A percentile compares a stretch with the other conserved stretches of the same genome.
Conservation (phyloP, 1,140 invertebrate species). For the Panagrolaimus sp. region DNA sequence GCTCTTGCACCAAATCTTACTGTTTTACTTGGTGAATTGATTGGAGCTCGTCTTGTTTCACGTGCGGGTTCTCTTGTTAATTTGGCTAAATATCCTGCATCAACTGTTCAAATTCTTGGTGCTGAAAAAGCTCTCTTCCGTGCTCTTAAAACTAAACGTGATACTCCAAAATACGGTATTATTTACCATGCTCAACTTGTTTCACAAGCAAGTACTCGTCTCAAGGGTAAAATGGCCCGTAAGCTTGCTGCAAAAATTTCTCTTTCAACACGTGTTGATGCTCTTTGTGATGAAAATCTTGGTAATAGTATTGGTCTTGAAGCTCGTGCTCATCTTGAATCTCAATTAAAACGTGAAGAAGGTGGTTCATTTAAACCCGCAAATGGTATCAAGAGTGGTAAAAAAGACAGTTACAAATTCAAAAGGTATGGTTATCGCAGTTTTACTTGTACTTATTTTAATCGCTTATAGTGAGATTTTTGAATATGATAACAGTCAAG, state of each 20-base stretch:
- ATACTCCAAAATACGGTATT: slow-evolving; percentile 97
- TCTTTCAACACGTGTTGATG: slow-evolving; percentile 86
- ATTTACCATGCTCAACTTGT: slow-evolving; percentile 93
- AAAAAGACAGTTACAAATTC: slow-evolving; percentile 46
- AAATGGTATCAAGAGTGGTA: slow-evolving; percentile 21
- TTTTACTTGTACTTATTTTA: not conserved
- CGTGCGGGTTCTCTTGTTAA: slow-evolving; percentile 90
- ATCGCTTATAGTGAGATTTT: slow-evolving; percentile 46
- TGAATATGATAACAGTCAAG: slow-evolving; percentile 43
- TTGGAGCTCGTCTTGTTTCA: slow-evolving; percentile 88
- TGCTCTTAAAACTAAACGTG: slow-evolving; percentile 90
- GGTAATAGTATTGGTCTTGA: slow-evolving; percentile 50
- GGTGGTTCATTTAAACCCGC: slow-evolving; percentile 42
- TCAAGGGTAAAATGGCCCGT: slow-evolving; percentile 89
- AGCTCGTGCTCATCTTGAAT: slow-evolving; percentile 47
- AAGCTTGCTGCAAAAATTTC: slow-evolving; percentile 93
- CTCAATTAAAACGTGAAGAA: slow-evolving; percentile 46
- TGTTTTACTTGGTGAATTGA: slow-evolving; percentile 85
- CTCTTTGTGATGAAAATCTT: slow-evolving; percentile 72
- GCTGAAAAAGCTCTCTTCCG: slow-evolving; percentile 96
- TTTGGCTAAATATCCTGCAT: slow-evolving; percentile 93
- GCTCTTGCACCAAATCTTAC: slow-evolving; percentile 95
- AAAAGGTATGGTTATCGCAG: slow-evolving; percentile 46
- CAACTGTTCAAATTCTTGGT: slow-evolving; percentile 93
- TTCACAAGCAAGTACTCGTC: slow-evolving; percentile 76